Conservation (phyloP, 2,797 vertebrate species). For the Neosilurus hyrtlii region DNA sequence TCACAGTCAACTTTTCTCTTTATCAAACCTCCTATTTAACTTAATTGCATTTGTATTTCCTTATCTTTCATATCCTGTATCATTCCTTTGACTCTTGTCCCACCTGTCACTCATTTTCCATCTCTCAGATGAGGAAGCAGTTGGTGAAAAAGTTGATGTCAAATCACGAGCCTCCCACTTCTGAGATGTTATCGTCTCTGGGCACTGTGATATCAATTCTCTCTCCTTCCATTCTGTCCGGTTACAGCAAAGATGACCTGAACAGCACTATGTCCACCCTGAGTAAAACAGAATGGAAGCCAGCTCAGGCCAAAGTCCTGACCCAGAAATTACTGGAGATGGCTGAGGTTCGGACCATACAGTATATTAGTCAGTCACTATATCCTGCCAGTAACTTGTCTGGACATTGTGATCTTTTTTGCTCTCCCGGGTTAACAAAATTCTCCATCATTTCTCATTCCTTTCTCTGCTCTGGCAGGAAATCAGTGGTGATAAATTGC, state of each 20-base stretch:
- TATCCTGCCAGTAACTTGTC: not conserved
- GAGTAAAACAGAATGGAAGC: slow-evolving; percentile 52
- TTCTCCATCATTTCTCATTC: not conserved
- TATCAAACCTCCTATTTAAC: not conserved
- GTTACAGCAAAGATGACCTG: slow-evolving; percentile 33
- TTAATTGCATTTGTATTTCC: not conserved
- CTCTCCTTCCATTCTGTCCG: slow-evolving; percentile 52
- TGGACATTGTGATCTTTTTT: not conserved
- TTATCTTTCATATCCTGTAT: not conserved
- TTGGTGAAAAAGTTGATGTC: slow-evolving; percentile 56
- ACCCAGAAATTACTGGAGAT: slow-evolving; percentile 53
- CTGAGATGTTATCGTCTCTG: slow-evolving; percentile 44
- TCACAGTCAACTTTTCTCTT: not conserved
- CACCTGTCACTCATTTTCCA: not conserved
- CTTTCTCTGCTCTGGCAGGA: slow-evolving; percentile 20
- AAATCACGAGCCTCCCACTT: not conserved
- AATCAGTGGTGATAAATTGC: slow-evolving; percentile 55
- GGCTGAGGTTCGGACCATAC: slow-evolving; percentile 52
- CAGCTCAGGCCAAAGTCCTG: slow-evolving; percentile 55
- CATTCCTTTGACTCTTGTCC: not conserved
- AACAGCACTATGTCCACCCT: slow-evolving; percentile 49
- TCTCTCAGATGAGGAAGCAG: slow-evolving; percentile 62
- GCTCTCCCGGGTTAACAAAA: not conserved
- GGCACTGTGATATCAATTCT: slow-evolving; percentile 51
- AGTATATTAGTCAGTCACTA: not conserved